Percentiles rank a stretch among this genome's conserved stretches.
These are phyloP conservation scores for Eulacestoma nigropectus DNA, from an alignment of 2,113 vertebrate species.

Conservation along the genomic window DNA sequence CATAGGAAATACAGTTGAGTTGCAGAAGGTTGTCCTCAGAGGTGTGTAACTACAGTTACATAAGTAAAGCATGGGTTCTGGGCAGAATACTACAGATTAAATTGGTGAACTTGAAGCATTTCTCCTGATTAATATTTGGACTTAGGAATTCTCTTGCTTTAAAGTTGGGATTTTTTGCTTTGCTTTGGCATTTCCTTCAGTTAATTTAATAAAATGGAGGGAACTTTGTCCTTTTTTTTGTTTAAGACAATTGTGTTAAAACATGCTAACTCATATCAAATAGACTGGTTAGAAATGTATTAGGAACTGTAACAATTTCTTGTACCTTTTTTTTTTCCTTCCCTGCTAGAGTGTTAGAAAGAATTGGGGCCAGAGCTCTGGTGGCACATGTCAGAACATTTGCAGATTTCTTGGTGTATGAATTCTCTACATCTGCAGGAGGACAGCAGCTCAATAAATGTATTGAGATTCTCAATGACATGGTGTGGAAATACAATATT, in stretches of 20 bases:
- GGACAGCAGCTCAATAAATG: constrained; percentile 98
- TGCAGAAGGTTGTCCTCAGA: neutral
- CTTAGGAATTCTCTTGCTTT: neutral
- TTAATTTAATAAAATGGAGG: neutral
- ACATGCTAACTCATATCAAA: neutral
- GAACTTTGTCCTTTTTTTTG: neutral
- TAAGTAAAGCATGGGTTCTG: neutral
- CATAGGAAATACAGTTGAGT: neutral
- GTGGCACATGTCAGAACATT: constrained; percentile 97
- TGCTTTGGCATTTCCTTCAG: neutral
- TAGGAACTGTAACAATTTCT: neutral
- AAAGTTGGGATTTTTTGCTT: neutral
- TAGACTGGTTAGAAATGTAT: neutral
- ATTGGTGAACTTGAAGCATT: neutral
- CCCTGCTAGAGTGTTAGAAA: constrained; percentile 84
- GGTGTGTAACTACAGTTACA: neutral
- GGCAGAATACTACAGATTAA: neutral
- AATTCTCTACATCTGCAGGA: constrained; percentile 96
- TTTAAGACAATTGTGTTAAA: neutral
- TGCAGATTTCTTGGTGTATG: constrained; percentile 97
- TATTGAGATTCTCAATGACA: constrained; percentile 99
- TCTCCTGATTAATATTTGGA: neutral
- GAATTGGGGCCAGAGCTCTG: constrained; percentile 92
- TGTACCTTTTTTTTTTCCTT: neutral
- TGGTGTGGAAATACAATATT: constrained; percentile 99